These are phyloP conservation scores for Nesidiocoris tenuis DNA, from an alignment of 2,888 invertebrate species.

Conservation along the genomic window DNA sequence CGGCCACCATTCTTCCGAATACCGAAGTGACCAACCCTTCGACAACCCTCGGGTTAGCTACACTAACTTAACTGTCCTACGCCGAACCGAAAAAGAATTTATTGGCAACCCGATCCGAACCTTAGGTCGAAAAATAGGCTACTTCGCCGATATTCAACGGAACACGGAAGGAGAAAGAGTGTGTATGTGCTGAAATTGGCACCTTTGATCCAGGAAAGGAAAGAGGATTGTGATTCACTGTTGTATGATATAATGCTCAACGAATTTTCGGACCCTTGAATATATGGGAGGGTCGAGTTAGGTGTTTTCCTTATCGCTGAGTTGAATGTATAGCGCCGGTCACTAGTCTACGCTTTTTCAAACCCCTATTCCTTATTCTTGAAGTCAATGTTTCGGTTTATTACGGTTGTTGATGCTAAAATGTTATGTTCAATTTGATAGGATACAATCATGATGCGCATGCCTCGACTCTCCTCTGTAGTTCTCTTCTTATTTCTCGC, in stretches of 20 bases:
- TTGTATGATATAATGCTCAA: conserved; percentile 17
- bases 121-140: not conserved
- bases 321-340: not conserved
- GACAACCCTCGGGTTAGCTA: not conserved
- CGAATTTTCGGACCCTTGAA: conserved; percentile 6
- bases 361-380: no score
- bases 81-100: not conserved
- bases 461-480: no score
- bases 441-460: no score
- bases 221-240: conserved; percentile 14
- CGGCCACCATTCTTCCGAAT: not conserved
- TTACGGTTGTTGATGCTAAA: no score
- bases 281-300: conserved; percentile 3
- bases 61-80: not conserved
- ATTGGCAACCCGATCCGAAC: not conserved
- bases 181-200: conserved; percentile 9
- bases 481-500: no score
- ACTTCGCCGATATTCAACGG: not conserved
- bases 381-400: no score
- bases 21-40: not conserved
- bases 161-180: not conserved
- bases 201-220: conserved; percentile 18
- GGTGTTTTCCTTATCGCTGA: not conserved
- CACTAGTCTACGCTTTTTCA: not conserved
- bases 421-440: no score